Conservation (phyloP, 2,113 vertebrate genomes). For the Gorsachius goisagi region DNA sequence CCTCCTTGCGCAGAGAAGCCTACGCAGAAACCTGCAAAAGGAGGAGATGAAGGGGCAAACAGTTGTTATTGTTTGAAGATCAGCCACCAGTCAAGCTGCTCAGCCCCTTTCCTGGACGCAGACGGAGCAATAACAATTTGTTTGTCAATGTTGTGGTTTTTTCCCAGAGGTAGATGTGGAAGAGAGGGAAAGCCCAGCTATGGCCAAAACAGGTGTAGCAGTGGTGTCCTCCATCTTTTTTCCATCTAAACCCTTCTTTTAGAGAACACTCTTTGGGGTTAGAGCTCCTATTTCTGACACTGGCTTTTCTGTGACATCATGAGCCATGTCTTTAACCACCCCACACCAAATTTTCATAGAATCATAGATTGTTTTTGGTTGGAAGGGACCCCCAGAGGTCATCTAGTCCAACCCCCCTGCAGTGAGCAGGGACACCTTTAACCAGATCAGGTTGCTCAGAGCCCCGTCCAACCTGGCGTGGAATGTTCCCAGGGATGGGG, state of each 20-base stretch:
- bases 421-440: too few relatives aligned
- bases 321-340: not conserved
- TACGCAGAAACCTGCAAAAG: not conserved
- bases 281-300: not conserved
- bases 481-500: too few relatives aligned
- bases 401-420: too few relatives aligned
- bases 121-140: not conserved
- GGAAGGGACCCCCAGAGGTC: too few relatives aligned
- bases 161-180: not conserved
- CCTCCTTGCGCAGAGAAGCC: not conserved
- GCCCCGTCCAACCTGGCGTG: too few relatives aligned
- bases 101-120: not conserved
- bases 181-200: not conserved
- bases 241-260: not conserved
- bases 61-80: not conserved
- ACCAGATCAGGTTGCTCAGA: too few relatives aligned
- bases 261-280: not conserved
- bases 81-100: not conserved
- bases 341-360: not conserved
- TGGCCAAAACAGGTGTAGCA: not conserved
- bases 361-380: too few relatives aligned
- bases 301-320: not conserved
- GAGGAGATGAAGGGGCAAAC: not conserved
- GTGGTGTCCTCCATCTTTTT: not conserved
- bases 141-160: not conserved